phyloP scores from a whole-genome alignment of 2,797 vertebrate genomes.

The Eurystomus glaucurus region DNA sequence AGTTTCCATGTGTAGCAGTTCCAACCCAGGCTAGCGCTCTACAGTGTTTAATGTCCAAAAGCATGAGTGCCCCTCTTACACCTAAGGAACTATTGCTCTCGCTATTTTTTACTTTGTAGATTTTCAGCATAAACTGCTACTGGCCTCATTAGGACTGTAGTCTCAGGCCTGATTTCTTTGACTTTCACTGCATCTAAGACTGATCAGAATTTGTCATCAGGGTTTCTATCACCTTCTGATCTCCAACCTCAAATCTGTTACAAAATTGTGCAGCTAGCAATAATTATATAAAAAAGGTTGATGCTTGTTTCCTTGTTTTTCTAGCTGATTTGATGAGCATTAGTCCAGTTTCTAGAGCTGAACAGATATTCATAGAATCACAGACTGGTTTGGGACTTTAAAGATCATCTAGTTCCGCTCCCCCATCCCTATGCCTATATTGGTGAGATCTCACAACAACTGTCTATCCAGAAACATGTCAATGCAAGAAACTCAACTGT shows the following conservation, averaged over 20 bases:
- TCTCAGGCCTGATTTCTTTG: neutral
- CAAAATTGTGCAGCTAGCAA: neutral
- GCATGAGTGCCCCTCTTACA: neutral
- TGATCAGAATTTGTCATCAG: neutral
- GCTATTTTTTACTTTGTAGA: neutral
- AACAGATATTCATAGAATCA: neutral
- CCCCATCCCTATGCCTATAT: too few relatives aligned
- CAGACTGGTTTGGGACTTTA: too few relatives aligned
- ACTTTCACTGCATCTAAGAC: neutral
- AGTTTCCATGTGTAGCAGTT: neutral
- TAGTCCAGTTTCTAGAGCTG: neutral
- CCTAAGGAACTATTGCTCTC: accelerated
- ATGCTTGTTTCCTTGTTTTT: neutral
- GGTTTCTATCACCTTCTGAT: neutral
- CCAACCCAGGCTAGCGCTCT: neutral
- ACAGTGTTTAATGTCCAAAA: neutral
- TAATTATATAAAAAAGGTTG: neutral
- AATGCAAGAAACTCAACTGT: neutral
- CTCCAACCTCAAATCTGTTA: neutral
- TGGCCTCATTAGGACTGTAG: neutral
- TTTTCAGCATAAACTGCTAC: neutral
- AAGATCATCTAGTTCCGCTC: too few relatives aligned
- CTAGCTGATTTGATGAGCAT: neutral
- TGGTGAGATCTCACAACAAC: neutral
- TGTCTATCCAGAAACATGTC: neutral